Evolutionary conservation across 2,888 invertebrate genomes (phyloP).

Genomic region (Eupelmus urozonus): DNA sequence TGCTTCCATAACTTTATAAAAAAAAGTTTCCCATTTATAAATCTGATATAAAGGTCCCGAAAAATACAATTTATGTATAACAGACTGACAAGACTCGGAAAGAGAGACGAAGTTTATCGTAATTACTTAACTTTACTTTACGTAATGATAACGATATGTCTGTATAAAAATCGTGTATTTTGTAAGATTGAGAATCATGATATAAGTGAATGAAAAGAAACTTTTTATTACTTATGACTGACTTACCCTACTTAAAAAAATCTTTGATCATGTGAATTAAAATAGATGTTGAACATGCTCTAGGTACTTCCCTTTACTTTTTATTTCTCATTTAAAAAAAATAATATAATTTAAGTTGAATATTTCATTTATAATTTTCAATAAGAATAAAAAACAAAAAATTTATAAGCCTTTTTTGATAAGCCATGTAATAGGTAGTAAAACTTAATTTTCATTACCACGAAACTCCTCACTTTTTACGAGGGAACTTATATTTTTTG

Average conservation of each 20-base stretch:
- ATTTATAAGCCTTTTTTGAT: too few species aligned
- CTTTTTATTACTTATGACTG: slow-evolving; percentile 61
- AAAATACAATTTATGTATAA: slow-evolving; percentile 64
- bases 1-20: slow-evolving; percentile 71
- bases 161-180: slow-evolving; percentile 49
- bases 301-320: too few species aligned
- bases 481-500: too few species aligned
- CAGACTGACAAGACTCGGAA: slow-evolving; percentile 70
- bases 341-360: too few species aligned
- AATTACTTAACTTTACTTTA: slow-evolving; percentile 42
- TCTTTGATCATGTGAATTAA: slow-evolving; percentile 31
- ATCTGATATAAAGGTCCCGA: slow-evolving; percentile 59
- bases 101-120: slow-evolving; percentile 65
- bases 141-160: slow-evolving; percentile 40
- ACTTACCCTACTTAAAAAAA: slow-evolving; percentile 34
- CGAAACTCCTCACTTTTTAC: too few species aligned
- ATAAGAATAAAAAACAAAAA: too few species aligned
- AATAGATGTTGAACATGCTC: too few species aligned
- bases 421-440: too few species aligned
- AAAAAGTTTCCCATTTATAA: slow-evolving; percentile 43
- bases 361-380: too few species aligned
- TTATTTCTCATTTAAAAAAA: too few species aligned
- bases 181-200: slow-evolving; percentile 51
- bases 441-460: too few species aligned
- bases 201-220: slow-evolving; percentile 57